phyloP scores from a whole-genome alignment of 2,888 invertebrate species.

The Bimastos eiseni region DNA sequence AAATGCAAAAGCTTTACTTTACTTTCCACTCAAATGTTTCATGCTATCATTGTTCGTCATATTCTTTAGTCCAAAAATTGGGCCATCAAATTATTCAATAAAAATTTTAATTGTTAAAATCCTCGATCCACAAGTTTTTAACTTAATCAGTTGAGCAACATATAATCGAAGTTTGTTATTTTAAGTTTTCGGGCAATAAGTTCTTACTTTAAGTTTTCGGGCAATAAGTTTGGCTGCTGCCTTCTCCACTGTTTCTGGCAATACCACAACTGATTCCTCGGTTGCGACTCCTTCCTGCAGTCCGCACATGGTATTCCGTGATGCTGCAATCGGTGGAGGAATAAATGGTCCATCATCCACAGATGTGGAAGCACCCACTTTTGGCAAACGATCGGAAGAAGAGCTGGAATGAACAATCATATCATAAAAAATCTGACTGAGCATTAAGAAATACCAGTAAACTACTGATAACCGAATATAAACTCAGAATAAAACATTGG shows the following conservation, averaged over 20 bases:
- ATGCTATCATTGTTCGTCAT: too few species aligned
- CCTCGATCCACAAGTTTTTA: too few species aligned
- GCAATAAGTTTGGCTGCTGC: constrained; percentile 18
- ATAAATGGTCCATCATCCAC: constrained; percentile 21
- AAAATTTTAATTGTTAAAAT: too few species aligned
- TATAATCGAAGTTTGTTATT: not conserved
- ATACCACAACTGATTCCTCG: constrained; percentile 24
- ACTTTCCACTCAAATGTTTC: too few species aligned
- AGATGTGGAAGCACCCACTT: not conserved
- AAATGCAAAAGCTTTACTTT: too few species aligned
- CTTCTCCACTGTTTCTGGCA: not conserved
- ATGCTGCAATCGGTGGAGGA: not conserved
- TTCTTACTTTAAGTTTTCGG: constrained; percentile 23
- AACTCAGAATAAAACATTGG: not conserved
- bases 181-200: constrained; percentile 16
- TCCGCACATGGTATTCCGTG: not conserved
- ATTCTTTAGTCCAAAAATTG: too few species aligned
- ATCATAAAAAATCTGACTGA: too few species aligned
- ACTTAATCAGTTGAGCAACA: not conserved
- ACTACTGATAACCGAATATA: not conserved
- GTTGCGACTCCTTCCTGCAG: not conserved
- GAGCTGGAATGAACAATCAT: not conserved
- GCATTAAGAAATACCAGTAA: not conserved
- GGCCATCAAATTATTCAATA: too few species aligned
- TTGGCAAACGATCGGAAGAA: not conserved